A percentile compares a stretch with the other conserved stretches of the same genome.
phyloP scores from a whole-genome alignment of 92 coral and sea anemone genomes.

The Galaxea fascicularis region DNA sequence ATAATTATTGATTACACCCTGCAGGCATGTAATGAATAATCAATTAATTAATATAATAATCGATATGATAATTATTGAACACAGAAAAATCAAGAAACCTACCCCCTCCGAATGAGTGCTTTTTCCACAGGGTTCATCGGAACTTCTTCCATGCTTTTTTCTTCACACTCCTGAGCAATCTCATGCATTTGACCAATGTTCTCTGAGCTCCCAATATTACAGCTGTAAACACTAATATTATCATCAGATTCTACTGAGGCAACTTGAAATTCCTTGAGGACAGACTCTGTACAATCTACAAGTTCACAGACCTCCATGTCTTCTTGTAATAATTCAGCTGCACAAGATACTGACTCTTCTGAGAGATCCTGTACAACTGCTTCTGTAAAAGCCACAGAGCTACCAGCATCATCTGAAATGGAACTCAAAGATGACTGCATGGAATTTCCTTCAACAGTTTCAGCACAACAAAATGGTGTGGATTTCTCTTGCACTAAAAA shows the following conservation, averaged over 20 bases:
- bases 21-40: no score
- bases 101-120: conserved; percentile 82
- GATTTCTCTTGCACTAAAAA: conserved; percentile 28
- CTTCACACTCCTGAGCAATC: conserved; percentile 74
- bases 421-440: conserved; percentile 9
- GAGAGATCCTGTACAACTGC: conserved; percentile 23
- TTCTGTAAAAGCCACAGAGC: conserved; percentile 7
- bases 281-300: conserved; percentile 48
- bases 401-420: conserved; percentile 22
- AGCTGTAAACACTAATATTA: conserved; percentile 49
- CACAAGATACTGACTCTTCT: conserved; percentile 39
- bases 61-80: not conserved
- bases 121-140: conserved; percentile 70
- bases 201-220: conserved; percentile 60
- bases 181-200: conserved; percentile 74
- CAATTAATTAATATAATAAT: not conserved
- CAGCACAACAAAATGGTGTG: conserved; percentile 33
- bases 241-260: conserved; percentile 78
- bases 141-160: conserved; percentile 66
- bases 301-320: conserved; percentile 43
- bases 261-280: conserved; percentile 67
- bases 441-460: conserved; percentile 48
- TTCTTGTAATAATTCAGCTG: conserved; percentile 41
- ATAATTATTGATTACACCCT: no score
- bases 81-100: not conserved